Percentiles rank a stretch among this genome's conserved stretches.
phyloP scores from a whole-genome alignment of 2,888 invertebrate species.

The Hydroisotoma schaefferi region DNA sequence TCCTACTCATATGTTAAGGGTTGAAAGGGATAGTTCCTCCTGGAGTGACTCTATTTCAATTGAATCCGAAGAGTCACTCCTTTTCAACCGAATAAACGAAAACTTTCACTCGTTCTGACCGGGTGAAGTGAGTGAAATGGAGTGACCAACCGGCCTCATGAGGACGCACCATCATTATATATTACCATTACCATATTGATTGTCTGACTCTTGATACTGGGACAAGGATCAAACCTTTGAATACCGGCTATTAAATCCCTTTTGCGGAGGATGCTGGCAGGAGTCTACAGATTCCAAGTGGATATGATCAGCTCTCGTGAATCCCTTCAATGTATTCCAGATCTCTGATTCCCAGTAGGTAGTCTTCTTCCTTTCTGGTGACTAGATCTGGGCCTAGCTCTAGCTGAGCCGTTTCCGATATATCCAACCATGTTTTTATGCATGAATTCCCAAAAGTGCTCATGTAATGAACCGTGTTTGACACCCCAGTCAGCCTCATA shows the following conservation, averaged over 20 bases:
- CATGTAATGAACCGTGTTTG: conserved; percentile 17
- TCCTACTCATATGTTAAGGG: neutral
- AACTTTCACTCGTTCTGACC: conserved; percentile 2
- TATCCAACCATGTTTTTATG: conserved; percentile 4
- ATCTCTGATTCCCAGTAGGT: no score
- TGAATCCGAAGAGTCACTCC: conserved; percentile 4
- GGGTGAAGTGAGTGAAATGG: neutral
- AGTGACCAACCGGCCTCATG: neutral
- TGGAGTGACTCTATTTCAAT: conserved; percentile 2
- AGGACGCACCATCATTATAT: no score
- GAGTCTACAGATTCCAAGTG: no score
- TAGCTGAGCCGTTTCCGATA: neutral
- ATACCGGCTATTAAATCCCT: neutral
- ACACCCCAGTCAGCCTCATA: conserved; percentile 15
- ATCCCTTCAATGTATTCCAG: no score
- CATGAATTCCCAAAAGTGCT: conserved; percentile 5
- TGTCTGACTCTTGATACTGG: no score
- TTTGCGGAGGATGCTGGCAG: conserved; percentile 2
- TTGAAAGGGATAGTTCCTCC: neutral
- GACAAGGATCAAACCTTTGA: neutral
- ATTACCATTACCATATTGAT: no score
- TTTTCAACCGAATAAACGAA: conserved; percentile 8
- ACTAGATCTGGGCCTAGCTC: neutral
- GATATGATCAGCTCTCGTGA: no score
- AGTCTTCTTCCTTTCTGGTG: neutral